Base-by-base conservation (phyloP, 2,113 vertebrate species). In the Archilochus colubris region DNA sequence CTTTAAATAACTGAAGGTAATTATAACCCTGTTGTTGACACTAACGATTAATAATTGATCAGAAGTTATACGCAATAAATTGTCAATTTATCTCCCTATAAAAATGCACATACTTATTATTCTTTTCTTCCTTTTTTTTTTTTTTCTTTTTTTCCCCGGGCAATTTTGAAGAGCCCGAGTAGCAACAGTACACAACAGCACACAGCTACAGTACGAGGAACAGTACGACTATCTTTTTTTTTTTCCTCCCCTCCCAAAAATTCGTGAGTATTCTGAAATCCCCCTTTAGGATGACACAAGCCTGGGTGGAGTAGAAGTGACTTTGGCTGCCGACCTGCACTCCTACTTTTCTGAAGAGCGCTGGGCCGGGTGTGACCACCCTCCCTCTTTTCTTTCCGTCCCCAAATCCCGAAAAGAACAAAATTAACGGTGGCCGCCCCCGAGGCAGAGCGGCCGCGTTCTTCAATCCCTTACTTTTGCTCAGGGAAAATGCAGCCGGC, bases 31-130 rank as follows among this genome's bases (percentile, higher is more conserved):
- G 96, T 96, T 98, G 97, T 98, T 98, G 97, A 98, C 97, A 97
- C 96, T 97, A 97, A 97, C 75, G 97, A 98, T 98, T 97, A 98
- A 98, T 98, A 98, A 98, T 98, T 98, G 98, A 98, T 98, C 97
- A 97, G 95, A 93, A 97, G 89, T 96, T 97, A 97, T 96, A 95
- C 95, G 96, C 96, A 97, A 97, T 97, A 98, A 97, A 97, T 98
- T 96, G 97, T 93, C 97, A 89, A 97, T 98, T 98, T 97, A 97
- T 97, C 96, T 97, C 87, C 82, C 59, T 84, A 95, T 92, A 82
- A 95, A 96, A 93, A 95, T 59, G 64, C 69, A 59, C n/a, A 50
- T 25, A 79, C 33, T 89, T 72, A 19, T 82, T 74, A 17, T 54
- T 54, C 15, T 83, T 40, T 40, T 40, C 40, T 40, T 40, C 12